Evolutionary conservation across 92 coral and sea anemone genomes (phyloP).

Genomic region (Paramuricea clavata): DNA sequence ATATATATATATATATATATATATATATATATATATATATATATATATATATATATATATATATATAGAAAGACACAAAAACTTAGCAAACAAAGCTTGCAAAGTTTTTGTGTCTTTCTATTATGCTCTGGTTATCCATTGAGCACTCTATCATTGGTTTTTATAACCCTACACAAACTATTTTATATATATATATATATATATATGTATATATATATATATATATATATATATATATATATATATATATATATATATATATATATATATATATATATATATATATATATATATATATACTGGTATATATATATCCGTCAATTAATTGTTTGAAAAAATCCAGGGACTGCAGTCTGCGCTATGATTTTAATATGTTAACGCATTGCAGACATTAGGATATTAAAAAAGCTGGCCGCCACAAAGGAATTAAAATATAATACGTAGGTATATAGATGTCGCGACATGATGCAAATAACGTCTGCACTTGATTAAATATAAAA

Average conservation of each 20-base stretch:
- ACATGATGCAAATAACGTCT: constrained; percentile 50
- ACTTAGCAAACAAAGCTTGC: no score
- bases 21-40: no score
- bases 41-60: no score
- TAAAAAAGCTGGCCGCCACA: constrained; percentile 18
- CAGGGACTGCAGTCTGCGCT: background rate
- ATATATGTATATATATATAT: background rate
- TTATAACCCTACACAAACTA: no score
- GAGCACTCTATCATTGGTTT: no score
- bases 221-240: background rate
- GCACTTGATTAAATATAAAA: constrained; percentile 29
- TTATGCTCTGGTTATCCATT: no score
- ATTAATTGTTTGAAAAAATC: background rate
- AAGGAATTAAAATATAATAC: constrained; percentile 10
- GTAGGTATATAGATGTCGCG: constrained; percentile 40
- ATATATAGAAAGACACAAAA: no score
- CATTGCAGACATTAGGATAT: constrained; percentile 1
- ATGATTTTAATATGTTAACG: background rate
- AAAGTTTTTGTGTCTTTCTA: no score
- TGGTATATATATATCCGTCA: background rate
- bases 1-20: no score
- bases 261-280: background rate
- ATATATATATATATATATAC: background rate
- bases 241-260: background rate
- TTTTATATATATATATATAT: background rate